These are phyloP conservation scores for Leguminivora glycinivorella DNA, from an alignment of 1,140 invertebrate genomes.

Conservation along the genomic window DNA sequence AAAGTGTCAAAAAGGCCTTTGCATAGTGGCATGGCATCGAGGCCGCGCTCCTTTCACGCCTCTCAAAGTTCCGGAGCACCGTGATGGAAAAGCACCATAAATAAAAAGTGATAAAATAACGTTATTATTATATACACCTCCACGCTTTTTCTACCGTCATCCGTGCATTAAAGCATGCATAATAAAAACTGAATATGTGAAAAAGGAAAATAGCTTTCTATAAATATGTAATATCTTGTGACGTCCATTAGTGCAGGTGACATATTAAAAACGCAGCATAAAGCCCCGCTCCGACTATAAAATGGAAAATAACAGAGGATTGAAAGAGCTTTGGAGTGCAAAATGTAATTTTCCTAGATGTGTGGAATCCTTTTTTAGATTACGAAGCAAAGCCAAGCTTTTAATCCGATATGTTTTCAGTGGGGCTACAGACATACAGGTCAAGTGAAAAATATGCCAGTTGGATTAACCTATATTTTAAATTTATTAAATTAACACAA, in stretches of 20 bases:
- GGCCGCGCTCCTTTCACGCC: too few relatives aligned
- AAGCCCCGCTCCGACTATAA: neutral
- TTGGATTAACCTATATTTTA: too few relatives aligned
- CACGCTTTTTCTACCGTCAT: neutral
- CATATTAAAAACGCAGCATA: neutral
- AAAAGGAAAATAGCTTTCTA: neutral
- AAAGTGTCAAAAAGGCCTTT: too few relatives aligned
- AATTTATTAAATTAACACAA: too few relatives aligned
- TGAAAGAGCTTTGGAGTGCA: conserved; percentile 1
- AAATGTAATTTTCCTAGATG: neutral
- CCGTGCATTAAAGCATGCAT: neutral
- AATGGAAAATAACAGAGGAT: neutral
- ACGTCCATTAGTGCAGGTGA: conserved; percentile 7
- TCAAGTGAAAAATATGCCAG: neutral
- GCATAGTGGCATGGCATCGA: too few relatives aligned
- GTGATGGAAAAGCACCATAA: neutral
- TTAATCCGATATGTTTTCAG: neutral
- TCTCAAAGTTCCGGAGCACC: too few relatives aligned
- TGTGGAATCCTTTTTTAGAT: neutral
- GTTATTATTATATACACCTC: neutral
- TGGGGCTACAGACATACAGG: neutral
- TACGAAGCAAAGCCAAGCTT: neutral
- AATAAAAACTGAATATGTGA: neutral
- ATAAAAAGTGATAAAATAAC: neutral
- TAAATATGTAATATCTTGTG: conserved; percentile 3